These are phyloP conservation scores for Clistopyga incitator DNA, from an alignment of 2,888 invertebrate genomes.

Conservation along the genomic window DNA sequence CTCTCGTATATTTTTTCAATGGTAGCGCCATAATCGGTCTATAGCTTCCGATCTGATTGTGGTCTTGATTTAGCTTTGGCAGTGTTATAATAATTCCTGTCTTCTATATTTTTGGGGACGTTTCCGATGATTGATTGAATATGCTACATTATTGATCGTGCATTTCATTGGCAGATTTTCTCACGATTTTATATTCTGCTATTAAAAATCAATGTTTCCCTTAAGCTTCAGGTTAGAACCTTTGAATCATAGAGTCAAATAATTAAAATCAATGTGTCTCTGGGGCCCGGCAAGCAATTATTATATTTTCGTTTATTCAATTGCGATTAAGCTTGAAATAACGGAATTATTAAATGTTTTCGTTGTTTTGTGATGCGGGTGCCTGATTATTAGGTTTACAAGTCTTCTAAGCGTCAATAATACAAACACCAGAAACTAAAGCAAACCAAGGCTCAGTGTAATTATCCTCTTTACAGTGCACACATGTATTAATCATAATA, in stretches of 20 bases:
- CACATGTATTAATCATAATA: conserved; percentile 68
- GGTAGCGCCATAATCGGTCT: too few species aligned
- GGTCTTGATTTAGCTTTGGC: too few species aligned
- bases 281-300: not conserved
- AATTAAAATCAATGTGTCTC: not conserved
- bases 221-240: not conserved
- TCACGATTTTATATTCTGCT: too few species aligned
- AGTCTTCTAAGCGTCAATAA: conserved; percentile 36
- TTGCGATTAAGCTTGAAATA: conserved; percentile 24
- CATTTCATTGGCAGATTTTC: too few species aligned
- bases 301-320: conserved; percentile 9
- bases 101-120: too few species aligned
- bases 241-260: not conserved
- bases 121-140: too few species aligned
- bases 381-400: conserved; percentile 18
- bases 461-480: conserved; percentile 3
- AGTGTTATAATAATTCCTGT: too few species aligned
- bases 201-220: not conserved
- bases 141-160: too few species aligned
- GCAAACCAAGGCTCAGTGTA: conserved; percentile 22
- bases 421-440: conserved; percentile 26
- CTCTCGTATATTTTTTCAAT: too few species aligned
- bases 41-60: too few species aligned
- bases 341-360: conserved; percentile 7
- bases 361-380: conserved; percentile 20